Base-by-base conservation (phyloP, 1,140 invertebrate genomes). In the Lordiphosa clarofinis region DNA sequence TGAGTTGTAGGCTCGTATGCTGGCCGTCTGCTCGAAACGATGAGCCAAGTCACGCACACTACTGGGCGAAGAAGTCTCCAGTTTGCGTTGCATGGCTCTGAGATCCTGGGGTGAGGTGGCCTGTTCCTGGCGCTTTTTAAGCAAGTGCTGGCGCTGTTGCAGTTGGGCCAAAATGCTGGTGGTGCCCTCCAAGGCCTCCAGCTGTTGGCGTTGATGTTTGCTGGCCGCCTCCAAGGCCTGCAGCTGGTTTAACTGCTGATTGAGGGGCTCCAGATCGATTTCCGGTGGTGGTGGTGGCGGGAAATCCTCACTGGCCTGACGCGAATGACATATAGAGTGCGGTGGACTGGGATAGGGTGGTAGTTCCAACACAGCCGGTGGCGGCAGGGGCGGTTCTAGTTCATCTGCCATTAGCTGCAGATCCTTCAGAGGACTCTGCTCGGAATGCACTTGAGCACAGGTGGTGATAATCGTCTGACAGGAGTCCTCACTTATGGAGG, bases 291-390 rank as follows among this genome's bases (percentile, higher is more conserved):
- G 95, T 13, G 95, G 95, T 12, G 95, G 95, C 33, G 95, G 95
- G 72, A 97, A 97, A 68, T 97, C 95, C 89, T 96, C 95, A 89
- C 95, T 96, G 0, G 94, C 92, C 89, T 97, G 95, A 54, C 95
- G 91, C 1, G 95, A 96, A 86, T 96, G 95, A 36, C 93, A 92
- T 0, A 92, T 92, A 2, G 94, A 95, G 66, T 92, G 91, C 49
- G 93, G 91, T 2, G 94, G 92, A 69, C 93, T 93, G 0, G 95
- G 95, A 88, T 96, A 96, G 0, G 95, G 95, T 1, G 94, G 94
- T 33, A 96, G 90, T 35, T 94, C 93, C 36, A 89, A 50, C 11
- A 81, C 87, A 8, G 78, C 53, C 5, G 84, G 74, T 12, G 59
- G 54, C 3, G 69, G 54, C 15, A 57, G 60, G 12, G 28, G 36